phyloP scores from a whole-genome alignment of 2,113 vertebrate species.

The Connochaetes taurinus region DNA sequence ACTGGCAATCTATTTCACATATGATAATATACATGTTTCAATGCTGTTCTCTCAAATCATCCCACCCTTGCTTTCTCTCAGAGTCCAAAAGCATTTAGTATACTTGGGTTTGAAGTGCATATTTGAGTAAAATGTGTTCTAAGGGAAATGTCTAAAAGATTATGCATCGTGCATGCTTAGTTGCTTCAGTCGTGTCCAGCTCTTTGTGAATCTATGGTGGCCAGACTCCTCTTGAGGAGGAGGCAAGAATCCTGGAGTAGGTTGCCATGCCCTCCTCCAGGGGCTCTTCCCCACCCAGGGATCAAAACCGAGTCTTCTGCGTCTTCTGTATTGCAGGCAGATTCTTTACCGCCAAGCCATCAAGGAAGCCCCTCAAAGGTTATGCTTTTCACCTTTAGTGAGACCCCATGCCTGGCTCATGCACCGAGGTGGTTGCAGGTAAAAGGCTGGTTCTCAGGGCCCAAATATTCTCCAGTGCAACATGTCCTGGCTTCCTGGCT shows the following conservation, averaged over 20 bases:
- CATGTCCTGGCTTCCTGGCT: not conserved
- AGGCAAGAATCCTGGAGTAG: not conserved
- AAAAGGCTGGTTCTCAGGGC: not conserved
- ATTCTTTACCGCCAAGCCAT: not conserved
- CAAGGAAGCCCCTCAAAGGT: not conserved
- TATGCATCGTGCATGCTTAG: not conserved
- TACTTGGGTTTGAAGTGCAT: not conserved
- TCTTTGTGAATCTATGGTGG: not conserved
- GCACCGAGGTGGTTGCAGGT: not conserved
- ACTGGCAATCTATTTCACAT: not conserved
- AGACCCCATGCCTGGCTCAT: accelerated
- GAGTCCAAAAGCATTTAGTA: not conserved
- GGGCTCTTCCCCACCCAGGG: not conserved
- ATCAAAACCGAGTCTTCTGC: not conserved
- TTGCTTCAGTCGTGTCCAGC: not conserved
- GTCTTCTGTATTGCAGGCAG: not conserved
- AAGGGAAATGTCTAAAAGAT: not conserved
- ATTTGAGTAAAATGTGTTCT: not conserved
- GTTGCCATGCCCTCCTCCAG: not conserved
- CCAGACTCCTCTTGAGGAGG: not conserved
- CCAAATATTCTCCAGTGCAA: no score
- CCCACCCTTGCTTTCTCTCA: not conserved
- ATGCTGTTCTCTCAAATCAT: not conserved
- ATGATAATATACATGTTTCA: not conserved
- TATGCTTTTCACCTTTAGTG: not conserved